A percentile compares a stretch with the other conserved stretches of the same genome.
Conservation (phyloP, 2,888 invertebrate species). For the Aradus depressus region DNA sequence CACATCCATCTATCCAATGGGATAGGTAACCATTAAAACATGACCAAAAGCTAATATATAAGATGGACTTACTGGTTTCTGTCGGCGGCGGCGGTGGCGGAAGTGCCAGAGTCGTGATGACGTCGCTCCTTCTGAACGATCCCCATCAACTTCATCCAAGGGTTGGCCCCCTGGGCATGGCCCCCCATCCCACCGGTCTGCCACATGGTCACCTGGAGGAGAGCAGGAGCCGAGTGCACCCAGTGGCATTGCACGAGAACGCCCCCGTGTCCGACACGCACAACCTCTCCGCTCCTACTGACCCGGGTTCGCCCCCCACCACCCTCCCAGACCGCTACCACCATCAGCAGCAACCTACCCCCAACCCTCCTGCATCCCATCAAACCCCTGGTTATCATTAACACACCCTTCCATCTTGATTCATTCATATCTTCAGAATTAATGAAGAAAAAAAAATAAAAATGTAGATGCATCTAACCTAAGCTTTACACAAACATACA, state of each 20-base stretch:
- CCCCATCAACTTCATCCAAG: conserved; percentile 74
- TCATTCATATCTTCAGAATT: too few relatives aligned
- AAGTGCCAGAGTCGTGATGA: conserved; percentile 33
- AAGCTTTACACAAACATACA: too few relatives aligned
- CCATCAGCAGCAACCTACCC: conserved; percentile 11
- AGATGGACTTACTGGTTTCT: conserved; percentile 51
- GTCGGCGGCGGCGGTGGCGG: conserved; percentile 30
- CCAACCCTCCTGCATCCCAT: conserved; percentile 29
- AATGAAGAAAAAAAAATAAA: too few relatives aligned
- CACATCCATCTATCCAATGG: too few relatives aligned
- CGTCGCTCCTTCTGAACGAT: conserved; percentile 65
- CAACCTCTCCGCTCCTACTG: conserved; percentile 17
- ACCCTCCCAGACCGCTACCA: conserved; percentile 6
- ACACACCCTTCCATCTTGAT: too few relatives aligned
- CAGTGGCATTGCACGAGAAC: conserved; percentile 15
- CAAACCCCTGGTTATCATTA: too few relatives aligned
- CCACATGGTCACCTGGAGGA: conserved; percentile 48
- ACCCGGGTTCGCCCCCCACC: conserved; percentile 9
- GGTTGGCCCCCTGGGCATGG: conserved; percentile 58
- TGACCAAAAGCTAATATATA: too few relatives aligned
- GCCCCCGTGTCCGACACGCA: conserved; percentile 18
- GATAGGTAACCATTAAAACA: too few relatives aligned
- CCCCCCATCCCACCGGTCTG: conserved; percentile 63
- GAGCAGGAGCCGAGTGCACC: conserved; percentile 12
- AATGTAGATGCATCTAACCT: too few relatives aligned